These are phyloP conservation scores for Galbula dea DNA, from an alignment of 2,113 vertebrate species.

Conservation along the genomic window DNA sequence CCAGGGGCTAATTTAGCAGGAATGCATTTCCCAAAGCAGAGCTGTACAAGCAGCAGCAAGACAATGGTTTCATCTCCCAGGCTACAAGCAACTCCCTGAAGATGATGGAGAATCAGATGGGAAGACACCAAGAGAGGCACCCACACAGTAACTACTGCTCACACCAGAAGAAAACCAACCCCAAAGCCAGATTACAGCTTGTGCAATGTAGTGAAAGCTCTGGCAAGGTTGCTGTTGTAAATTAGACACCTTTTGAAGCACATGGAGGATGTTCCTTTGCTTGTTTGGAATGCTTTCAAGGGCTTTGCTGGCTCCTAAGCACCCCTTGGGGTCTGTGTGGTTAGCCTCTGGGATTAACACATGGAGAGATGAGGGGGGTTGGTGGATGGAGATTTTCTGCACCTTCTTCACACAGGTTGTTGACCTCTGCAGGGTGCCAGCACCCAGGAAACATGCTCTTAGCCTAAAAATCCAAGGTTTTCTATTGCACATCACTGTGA, in stretches of 20 bases:
- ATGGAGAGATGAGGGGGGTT: not conserved
- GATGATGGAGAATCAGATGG: constrained; percentile 21
- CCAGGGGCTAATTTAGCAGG: too few relatives aligned
- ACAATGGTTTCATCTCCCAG: too few relatives aligned
- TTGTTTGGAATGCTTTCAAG: not conserved
- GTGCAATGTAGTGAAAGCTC: constrained; percentile 21
- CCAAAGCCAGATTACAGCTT: too few relatives aligned
- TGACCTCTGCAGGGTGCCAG: accelerated
- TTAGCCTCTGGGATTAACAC: constrained; percentile 53
- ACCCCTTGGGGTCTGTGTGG: constrained; percentile 56
- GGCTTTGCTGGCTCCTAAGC: constrained; percentile 62
- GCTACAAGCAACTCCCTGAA: too few relatives aligned
- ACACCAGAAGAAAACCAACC: not conserved
- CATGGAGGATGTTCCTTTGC: too few relatives aligned
- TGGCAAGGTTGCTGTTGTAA: constrained; percentile 43
- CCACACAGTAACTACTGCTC: constrained; percentile 42
- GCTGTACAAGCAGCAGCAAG: constrained; percentile 31
- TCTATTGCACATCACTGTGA: accelerated
- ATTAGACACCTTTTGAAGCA: constrained; percentile 63
- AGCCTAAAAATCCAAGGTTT: not conserved
- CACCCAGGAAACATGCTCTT: accelerated
- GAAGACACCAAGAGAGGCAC: constrained; percentile 18
- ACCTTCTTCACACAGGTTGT: accelerated
- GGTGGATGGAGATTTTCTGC: not conserved
- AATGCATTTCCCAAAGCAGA: not conserved